These are phyloP conservation scores for Cephalopholis sonnerati DNA, from an alignment of 2,113 vertebrate species.

Conservation along the genomic window DNA sequence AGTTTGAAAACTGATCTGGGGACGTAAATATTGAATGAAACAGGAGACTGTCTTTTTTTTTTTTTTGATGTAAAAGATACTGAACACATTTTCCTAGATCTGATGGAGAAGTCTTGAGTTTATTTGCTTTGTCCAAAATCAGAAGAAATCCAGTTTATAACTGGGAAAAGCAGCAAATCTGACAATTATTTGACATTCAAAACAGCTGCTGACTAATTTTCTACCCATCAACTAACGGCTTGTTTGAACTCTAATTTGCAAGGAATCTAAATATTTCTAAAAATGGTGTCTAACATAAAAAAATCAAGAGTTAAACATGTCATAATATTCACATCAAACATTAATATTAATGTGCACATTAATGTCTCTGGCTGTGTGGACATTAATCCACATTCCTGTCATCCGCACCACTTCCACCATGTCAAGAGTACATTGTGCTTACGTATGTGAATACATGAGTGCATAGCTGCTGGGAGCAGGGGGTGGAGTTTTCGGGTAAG, in stretches of 20 bases:
- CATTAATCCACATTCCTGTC: conserved; percentile 14
- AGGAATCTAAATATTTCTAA: not conserved
- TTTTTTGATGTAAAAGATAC: too few species aligned
- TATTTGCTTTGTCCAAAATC: too few species aligned
- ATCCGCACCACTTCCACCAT: conserved; percentile 32
- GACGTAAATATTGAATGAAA: conserved; percentile 14
- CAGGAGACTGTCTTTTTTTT: not conserved
- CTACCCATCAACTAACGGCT: not conserved
- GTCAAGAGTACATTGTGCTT: conserved; percentile 51
- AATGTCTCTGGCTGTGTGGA: not conserved
- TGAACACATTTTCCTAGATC: too few species aligned
- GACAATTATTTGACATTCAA: too few species aligned
- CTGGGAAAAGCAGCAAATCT: too few species aligned
- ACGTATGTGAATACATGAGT: conserved; percentile 43
- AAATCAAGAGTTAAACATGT: not conserved
- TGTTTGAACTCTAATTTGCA: not conserved
- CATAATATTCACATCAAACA: not conserved
- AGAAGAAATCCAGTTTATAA: too few species aligned
- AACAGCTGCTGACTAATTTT: not conserved
- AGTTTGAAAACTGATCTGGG: not conserved
- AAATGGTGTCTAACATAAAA: not conserved
- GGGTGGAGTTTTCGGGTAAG: conserved; percentile 26
- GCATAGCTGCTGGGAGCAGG: not conserved
- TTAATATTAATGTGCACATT: conserved; percentile 1
- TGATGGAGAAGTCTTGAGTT: too few species aligned